Base-by-base conservation (phyloP, 1,140 invertebrate genomes). In the Zaprionus gabonicus region DNA sequence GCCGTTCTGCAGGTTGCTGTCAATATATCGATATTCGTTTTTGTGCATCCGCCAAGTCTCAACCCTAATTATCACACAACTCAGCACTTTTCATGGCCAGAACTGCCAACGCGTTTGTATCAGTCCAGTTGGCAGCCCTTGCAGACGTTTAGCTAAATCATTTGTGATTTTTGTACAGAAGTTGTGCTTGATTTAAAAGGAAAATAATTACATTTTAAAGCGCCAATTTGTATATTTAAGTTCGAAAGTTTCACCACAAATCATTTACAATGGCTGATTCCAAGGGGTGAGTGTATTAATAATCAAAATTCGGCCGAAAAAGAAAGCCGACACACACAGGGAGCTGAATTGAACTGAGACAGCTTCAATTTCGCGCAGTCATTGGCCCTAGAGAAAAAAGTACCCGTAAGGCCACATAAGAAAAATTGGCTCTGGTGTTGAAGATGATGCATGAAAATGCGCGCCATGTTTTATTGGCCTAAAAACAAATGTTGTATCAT, bases 281-380 rank as follows among this genome's bases (percentile, higher is more conserved):
- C 59, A 90, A 90, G 63, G 85, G 85, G 85, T 90, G 82, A 90
- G 85, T 90, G 70, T 64, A 80, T 44, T 53, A 59, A 27, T 15
- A 23, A 23, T 6, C 17, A 44, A 57, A 63, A 79, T 60, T 36
- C 38, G 34, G 17, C 27, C 31, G 2, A 3, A 63, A 78, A 60
- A 38, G 34, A 72, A 76, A 55, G 86, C 85, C 86, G 86, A 81
- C 81, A 76, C 10, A 10, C 46, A 12, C 12, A 55, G 20, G 59
- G 27, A 31, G 20, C 6, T 17, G 60, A 60, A 44, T 64, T 34
- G 31, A 34, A 34, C 31, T 34, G 65, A 62, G 68, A 65, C 66
- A 70, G 60, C 67, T 72, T 73, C 71, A 90, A 85, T 71, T 85
- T 82, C 81, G 85, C 85, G 68, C 79, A 91, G 85, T 90, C 85